Conservation (phyloP, 2,113 vertebrate genomes). For the Campylorhamphus procurvoides region DNA sequence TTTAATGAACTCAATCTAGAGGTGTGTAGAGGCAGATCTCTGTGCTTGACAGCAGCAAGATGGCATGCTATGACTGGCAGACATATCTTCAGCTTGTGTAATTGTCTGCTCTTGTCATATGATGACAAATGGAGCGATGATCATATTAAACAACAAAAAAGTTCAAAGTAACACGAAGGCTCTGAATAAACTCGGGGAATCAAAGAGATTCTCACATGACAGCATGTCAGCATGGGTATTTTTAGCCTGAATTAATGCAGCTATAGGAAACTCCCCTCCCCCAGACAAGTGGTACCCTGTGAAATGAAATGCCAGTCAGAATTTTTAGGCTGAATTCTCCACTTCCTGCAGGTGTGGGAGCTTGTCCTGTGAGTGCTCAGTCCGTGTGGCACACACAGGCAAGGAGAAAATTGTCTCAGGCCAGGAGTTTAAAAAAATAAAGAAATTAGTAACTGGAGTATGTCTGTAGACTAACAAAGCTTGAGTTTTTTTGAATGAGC, state of each 20-base stretch:
- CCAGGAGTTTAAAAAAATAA: not conserved
- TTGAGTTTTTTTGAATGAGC: not conserved
- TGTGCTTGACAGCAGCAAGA: constrained; percentile 57
- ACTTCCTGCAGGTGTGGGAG: constrained; percentile 29
- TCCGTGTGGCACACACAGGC: not conserved
- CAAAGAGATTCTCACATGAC: constrained; percentile 65
- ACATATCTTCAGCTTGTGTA: constrained; percentile 59
- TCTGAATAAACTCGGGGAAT: constrained; percentile 67
- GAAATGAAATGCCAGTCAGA: constrained; percentile 46
- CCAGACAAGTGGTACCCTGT: not conserved
- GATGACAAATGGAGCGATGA: constrained; percentile 58
- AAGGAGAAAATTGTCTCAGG: not conserved
- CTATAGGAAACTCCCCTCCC: constrained; percentile 67
- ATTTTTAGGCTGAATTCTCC: constrained; percentile 39
- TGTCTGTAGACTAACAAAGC: not conserved
- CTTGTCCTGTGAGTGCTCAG: not conserved
- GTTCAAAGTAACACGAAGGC: constrained; percentile 62
- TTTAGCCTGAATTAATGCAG: constrained; percentile 64
- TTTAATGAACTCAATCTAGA: constrained; percentile 65
- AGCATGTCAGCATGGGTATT: constrained; percentile 65
- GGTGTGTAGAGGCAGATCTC: constrained; percentile 59
- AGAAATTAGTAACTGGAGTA: not conserved
- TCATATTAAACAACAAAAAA: constrained; percentile 70
- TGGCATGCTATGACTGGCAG: constrained; percentile 67
- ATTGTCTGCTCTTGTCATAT: constrained; percentile 49